Evolutionary conservation across 2,113 vertebrate genomes (phyloP).

Genomic region (Hippoglossus stenolepis): DNA sequence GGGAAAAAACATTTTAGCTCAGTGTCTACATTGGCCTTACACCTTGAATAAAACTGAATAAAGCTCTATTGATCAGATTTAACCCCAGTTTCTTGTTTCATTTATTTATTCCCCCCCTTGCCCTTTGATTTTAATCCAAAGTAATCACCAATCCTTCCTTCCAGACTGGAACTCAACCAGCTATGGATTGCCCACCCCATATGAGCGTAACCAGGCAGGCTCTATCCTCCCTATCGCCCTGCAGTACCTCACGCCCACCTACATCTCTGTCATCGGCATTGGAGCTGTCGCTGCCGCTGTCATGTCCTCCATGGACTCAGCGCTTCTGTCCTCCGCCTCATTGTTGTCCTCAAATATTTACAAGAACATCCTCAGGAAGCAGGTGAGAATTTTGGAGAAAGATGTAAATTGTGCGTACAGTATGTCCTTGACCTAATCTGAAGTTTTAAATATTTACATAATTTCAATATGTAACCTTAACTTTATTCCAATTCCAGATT

Average conservation of each 20-base stretch:
- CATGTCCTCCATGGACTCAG: slow-evolving; percentile 82
- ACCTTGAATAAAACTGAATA: neutral
- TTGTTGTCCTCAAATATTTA: slow-evolving; percentile 76
- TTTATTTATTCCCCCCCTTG: too few relatives aligned
- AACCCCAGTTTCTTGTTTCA: too few relatives aligned
- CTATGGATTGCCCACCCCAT: slow-evolving; percentile 63
- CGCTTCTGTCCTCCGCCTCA: slow-evolving; percentile 78
- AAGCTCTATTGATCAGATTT: too few relatives aligned
- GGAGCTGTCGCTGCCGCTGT: slow-evolving; percentile 80
- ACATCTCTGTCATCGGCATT: slow-evolving; percentile 68
- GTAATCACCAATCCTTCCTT: neutral
- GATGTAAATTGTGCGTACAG: too few relatives aligned
- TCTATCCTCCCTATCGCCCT: slow-evolving; percentile 71
- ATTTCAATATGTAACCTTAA: too few relatives aligned
- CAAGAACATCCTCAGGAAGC: slow-evolving; percentile 77
- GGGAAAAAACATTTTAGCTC: neutral
- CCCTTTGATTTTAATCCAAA: neutral
- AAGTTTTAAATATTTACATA: too few relatives aligned
- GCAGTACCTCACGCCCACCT: slow-evolving; percentile 67
- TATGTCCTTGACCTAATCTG: neutral
- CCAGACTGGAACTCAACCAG: slow-evolving; percentile 77
- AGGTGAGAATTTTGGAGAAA: slow-evolving; percentile 28
- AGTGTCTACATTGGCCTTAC: neutral
- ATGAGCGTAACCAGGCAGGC: slow-evolving; percentile 60
- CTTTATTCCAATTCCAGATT: too few relatives aligned